phyloP scores from a whole-genome alignment of 2,113 vertebrate genomes.

The Brachyistius frenatus region DNA sequence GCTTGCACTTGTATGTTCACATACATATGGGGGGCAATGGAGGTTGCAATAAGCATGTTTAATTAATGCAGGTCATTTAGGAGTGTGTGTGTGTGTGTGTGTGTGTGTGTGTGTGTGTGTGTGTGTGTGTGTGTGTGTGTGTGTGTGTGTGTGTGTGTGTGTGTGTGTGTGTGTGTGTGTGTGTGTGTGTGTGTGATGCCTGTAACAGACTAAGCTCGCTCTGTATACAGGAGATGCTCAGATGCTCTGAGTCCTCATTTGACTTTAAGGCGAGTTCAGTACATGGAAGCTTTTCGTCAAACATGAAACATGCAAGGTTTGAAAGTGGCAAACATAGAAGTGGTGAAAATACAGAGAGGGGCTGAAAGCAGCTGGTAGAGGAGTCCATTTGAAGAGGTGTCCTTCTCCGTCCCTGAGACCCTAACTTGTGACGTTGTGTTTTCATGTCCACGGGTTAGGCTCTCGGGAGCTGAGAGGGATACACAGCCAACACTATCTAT shows the following conservation, averaged over 20 bases:
- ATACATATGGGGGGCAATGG: slow-evolving; percentile 7
- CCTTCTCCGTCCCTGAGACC: slow-evolving; percentile 99
- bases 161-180: background rate
- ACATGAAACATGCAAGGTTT: background rate
- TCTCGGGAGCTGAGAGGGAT: slow-evolving; percentile 99
- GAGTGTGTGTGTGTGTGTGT: background rate
- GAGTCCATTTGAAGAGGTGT: slow-evolving; percentile 76
- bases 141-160: slow-evolving; percentile 7
- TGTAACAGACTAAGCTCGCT: background rate
- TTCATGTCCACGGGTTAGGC: slow-evolving; percentile 99
- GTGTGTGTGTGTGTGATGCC: too few species aligned
- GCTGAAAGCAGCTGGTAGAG: slow-evolving; percentile 7
- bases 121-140: background rate
- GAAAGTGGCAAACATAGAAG: background rate
- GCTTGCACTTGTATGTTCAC: slow-evolving; percentile 77
- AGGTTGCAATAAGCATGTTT: slow-evolving; percentile 20
- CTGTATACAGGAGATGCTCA: slow-evolving; percentile 11
- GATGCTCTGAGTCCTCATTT: slow-evolving; percentile 46
- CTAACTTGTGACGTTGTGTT: slow-evolving; percentile 99
- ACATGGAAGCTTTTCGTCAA: background rate
- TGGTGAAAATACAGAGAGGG: background rate
- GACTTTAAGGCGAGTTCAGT: slow-evolving; percentile 29
- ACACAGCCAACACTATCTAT: slow-evolving; percentile 73
- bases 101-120: background rate
- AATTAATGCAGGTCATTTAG: background rate